A percentile compares a stretch with the other conserved stretches of the same genome.
phyloP scores from a whole-genome alignment of 2,113 vertebrate species.

The Gnathonemus echidnorhynchus region DNA sequence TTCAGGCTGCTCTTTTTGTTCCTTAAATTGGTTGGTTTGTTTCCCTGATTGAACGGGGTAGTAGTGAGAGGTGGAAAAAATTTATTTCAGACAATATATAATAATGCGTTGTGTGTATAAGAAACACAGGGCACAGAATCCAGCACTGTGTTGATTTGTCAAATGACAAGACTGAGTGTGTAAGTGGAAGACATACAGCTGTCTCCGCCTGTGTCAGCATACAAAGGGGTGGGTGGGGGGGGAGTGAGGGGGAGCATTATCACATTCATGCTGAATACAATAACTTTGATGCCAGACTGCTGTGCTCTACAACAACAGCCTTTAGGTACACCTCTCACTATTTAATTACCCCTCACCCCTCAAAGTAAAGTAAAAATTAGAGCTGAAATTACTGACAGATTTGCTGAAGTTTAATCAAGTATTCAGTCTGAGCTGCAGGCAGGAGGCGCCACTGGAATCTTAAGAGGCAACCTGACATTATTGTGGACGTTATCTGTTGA shows the following conservation, averaged over 20 bases:
- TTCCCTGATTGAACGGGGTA: background rate
- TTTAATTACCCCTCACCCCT: conserved; percentile 68
- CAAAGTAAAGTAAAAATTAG: conserved; percentile 55
- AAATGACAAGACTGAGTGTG: background rate
- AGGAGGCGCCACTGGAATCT: conserved; percentile 58
- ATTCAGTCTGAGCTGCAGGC: conserved; percentile 73
- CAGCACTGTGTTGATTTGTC: background rate
- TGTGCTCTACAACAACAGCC: conserved; percentile 36
- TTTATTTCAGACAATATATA: background rate
- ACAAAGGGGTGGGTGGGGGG: background rate
- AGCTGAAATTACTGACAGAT: conserved; percentile 56
- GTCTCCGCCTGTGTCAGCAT: background rate
- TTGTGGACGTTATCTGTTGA: conserved; percentile 54
- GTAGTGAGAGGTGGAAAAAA: conserved; percentile 12
- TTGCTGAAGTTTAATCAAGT: conserved; percentile 70
- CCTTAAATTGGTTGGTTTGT: background rate
- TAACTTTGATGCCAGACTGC: conserved; percentile 42
- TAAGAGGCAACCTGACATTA: conserved; percentile 51
- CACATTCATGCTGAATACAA: conserved; percentile 26
- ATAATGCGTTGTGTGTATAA: background rate
- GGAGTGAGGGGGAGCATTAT: conserved; percentile 28
- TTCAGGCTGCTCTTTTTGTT: background rate
- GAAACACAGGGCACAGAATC: background rate
- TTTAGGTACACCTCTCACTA: conserved; percentile 59
- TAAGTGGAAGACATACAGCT: background rate